A percentile compares a stretch with the other conserved stretches of the same genome.
Conservation (phyloP, 1,140 invertebrate genomes). For the Pachyrhynchus sulphureomaculatus region DNA sequence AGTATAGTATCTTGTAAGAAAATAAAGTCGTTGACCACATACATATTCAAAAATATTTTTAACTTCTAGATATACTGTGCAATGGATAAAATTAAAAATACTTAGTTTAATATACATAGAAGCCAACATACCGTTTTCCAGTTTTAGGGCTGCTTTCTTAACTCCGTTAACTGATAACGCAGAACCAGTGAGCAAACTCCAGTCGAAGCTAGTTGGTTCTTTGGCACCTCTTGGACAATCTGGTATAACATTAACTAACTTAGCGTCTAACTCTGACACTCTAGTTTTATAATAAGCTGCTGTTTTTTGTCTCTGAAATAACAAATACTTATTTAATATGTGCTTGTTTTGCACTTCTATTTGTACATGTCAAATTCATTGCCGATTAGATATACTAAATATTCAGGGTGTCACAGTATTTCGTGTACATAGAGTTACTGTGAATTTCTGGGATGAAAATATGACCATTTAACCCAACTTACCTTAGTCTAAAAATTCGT, state of each 20-base stretch:
- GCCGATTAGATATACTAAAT: too few species aligned
- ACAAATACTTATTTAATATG: background rate
- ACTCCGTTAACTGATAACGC: constrained; percentile 55
- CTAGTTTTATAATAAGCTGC: constrained; percentile 76
- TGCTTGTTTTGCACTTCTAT: too few species aligned
- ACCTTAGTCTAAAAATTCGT: too few species aligned
- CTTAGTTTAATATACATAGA: background rate
- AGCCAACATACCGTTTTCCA: constrained; percentile 12
- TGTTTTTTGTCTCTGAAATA: constrained; percentile 73
- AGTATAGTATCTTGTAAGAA: background rate
- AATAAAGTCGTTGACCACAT: background rate
- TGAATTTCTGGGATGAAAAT: too few species aligned
- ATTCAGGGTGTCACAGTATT: too few species aligned
- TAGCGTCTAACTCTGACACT: constrained; percentile 70
- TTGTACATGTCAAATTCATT: too few species aligned
- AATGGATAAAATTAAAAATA: background rate
- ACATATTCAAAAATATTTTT: too few species aligned
- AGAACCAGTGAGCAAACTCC: constrained; percentile 61
- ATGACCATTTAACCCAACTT: too few species aligned
- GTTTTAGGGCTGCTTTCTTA: constrained; percentile 51
- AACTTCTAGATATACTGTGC: too few species aligned
- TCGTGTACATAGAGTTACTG: too few species aligned
- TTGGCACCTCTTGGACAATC: constrained; percentile 76
- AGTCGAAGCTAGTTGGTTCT: constrained; percentile 56
- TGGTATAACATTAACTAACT: constrained; percentile 67